A percentile compares a stretch with the other conserved stretches of the same genome.
Evolutionary conservation across 1,140 invertebrate species (phyloP).

Genomic region (Doryteuthis pealeii): DNA sequence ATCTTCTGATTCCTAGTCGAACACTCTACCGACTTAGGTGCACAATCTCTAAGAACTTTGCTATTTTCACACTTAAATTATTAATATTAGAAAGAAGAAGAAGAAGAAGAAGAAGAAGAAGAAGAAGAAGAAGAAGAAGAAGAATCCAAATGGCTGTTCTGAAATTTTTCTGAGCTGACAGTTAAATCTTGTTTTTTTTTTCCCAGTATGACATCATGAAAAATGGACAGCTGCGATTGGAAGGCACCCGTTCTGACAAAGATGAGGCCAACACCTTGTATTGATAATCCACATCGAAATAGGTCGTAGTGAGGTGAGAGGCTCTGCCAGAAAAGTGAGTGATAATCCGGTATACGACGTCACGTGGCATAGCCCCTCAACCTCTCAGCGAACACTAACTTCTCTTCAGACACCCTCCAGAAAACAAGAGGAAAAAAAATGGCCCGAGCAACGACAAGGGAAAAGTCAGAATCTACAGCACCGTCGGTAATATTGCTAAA

Average conservation of each 20-base stretch:
- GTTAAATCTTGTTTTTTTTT: too few relatives aligned
- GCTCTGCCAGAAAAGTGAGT: slow-evolving; percentile 7
- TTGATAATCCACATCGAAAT: not conserved
- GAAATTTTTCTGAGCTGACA: not conserved
- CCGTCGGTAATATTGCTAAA: too few relatives aligned
- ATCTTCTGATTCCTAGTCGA: too few relatives aligned
- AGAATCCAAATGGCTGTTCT: not conserved
- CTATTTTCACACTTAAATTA: too few relatives aligned
- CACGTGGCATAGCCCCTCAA: slow-evolving; percentile 10
- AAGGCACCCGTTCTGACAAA: not conserved
- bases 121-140: too few relatives aligned
- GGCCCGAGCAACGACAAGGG: too few relatives aligned
- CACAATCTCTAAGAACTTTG: too few relatives aligned
- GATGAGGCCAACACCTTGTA: not conserved
- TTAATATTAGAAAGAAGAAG: too few relatives aligned
- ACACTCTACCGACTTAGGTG: too few relatives aligned
- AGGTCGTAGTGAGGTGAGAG: slow-evolving; percentile 6
- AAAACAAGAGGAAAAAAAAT: too few relatives aligned
- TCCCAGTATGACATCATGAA: not conserved
- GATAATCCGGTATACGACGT: not conserved
- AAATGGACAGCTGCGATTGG: not conserved
- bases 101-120: too few relatives aligned
- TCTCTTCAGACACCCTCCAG: not conserved
- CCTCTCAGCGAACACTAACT: slow-evolving; percentile 7
- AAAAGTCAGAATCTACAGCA: too few relatives aligned